Percentiles rank a stretch among this genome's conserved stretches.
Evolutionary conservation across 2,113 vertebrate genomes (phyloP).

Genomic region (Gallinago undulata): DNA sequence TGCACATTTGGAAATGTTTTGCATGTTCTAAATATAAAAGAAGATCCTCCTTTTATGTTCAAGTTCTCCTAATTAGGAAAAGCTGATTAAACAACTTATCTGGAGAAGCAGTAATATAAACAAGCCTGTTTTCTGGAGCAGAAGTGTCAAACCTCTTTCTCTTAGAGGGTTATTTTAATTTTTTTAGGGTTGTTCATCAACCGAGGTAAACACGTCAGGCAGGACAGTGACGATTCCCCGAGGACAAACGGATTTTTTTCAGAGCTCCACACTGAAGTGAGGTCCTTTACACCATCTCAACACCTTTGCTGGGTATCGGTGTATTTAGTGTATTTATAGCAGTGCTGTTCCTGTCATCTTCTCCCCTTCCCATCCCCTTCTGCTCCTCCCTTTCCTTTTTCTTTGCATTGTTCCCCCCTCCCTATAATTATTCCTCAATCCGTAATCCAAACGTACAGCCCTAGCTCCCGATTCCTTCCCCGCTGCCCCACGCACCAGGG

Average conservation of each 20-base stretch:
- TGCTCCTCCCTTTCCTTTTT: not conserved
- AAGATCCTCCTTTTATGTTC: not conserved
- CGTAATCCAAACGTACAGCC: not conserved
- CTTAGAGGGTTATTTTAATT: not conserved
- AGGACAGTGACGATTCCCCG: not conserved
- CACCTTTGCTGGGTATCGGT: rapidly evolving
- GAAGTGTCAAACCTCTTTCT: not conserved
- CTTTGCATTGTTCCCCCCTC: not conserved
- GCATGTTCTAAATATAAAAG: not conserved
- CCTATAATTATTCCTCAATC: not conserved
- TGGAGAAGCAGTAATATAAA: not conserved
- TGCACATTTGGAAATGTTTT: not conserved
- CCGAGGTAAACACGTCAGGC: not conserved
- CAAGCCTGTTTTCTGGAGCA: not conserved
- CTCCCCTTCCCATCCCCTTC: not conserved
- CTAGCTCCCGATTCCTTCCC: not conserved
- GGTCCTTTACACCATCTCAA: rapidly evolving
- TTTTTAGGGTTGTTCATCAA: not conserved
- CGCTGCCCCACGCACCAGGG: not conserved
- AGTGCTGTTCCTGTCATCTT: rapidly evolving
- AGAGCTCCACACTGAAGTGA: not conserved
- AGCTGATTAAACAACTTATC: slow-evolving; percentile 21
- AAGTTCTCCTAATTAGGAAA: slow-evolving; percentile 20
- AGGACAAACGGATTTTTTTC: not conserved
- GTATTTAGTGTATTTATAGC: not conserved